Evolutionary conservation across 1,140 invertebrate genomes (phyloP).

Genomic region (Caenorhabditis remanei): DNA sequence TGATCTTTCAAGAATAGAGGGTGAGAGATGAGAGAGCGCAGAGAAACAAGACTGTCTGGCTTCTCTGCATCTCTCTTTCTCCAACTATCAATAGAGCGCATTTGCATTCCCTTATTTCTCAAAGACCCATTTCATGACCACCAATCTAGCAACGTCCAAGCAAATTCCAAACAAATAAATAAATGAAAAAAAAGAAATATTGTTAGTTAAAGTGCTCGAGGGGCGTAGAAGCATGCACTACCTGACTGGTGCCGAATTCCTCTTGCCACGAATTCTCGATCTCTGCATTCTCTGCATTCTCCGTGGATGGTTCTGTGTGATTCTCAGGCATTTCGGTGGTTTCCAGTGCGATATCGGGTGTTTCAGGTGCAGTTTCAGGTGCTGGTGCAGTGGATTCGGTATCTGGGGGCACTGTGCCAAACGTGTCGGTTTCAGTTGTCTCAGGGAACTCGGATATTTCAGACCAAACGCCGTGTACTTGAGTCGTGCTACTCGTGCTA

Average conservation of each 20-base stretch:
- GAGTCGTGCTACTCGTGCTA: not conserved
- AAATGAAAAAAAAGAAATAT: too few relatives aligned
- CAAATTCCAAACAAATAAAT: not conserved
- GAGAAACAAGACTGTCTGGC: too few relatives aligned
- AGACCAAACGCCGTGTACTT: constrained; percentile 5
- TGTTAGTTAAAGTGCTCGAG: not conserved
- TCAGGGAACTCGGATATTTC: not conserved
- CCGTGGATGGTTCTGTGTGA: not conserved
- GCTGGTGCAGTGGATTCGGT: not conserved
- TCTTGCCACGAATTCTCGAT: not conserved
- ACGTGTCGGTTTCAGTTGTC: not conserved
- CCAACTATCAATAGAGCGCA: not conserved
- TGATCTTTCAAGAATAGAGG: not conserved
- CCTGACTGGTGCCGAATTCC: constrained; percentile 11
- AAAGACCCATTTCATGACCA: not conserved
- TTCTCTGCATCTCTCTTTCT: not conserved
- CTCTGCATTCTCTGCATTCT: constrained; percentile 2
- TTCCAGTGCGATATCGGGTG: too few relatives aligned
- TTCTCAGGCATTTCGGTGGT: not conserved
- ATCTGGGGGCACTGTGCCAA: not conserved
- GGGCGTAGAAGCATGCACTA: not conserved
- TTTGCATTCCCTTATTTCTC: not conserved
- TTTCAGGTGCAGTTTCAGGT: not conserved
- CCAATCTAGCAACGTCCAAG: not conserved
- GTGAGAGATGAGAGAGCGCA: not conserved